phyloP scores from a whole-genome alignment of 35 echinoderm and acorn worm genomes.

The Anneissia japonica region DNA sequence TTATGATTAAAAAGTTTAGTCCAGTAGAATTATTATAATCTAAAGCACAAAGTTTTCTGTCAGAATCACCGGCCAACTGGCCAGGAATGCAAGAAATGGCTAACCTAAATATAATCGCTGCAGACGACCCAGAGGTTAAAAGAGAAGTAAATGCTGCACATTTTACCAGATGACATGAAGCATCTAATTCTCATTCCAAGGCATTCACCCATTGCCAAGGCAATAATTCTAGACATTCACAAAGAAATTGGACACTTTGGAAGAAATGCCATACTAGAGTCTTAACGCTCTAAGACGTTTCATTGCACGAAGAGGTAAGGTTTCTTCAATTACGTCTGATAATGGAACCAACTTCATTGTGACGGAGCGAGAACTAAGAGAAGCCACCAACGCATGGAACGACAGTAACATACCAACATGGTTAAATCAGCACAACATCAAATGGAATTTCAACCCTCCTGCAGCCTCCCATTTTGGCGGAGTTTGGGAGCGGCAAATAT shows the following conservation, averaged over 20 bases:
- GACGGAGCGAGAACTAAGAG: not conserved
- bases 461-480: constrained; percentile 50
- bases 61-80: not conserved
- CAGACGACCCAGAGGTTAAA: not conserved
- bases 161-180: not conserved
- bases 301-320: not conserved
- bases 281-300: not conserved
- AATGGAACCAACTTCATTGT: not conserved
- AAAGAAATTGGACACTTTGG: not conserved
- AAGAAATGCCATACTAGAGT: not conserved
- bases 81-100: not conserved
- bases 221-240: not conserved
- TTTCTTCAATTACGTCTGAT: not conserved
- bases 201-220: not conserved
- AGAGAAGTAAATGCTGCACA: not conserved
- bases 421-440: not conserved
- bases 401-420: not conserved
- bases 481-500: constrained; percentile 63
- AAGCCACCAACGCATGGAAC: not conserved
- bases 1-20: no score
- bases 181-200: not conserved
- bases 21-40: no score
- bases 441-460: constrained; percentile 65
- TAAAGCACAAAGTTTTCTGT: no score
- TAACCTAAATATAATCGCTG: not conserved